Evolutionary conservation across 1,140 invertebrate species (phyloP), one percentile per base, ranked within the genome.

Genomic region (Heliconius melpomene): DNA sequence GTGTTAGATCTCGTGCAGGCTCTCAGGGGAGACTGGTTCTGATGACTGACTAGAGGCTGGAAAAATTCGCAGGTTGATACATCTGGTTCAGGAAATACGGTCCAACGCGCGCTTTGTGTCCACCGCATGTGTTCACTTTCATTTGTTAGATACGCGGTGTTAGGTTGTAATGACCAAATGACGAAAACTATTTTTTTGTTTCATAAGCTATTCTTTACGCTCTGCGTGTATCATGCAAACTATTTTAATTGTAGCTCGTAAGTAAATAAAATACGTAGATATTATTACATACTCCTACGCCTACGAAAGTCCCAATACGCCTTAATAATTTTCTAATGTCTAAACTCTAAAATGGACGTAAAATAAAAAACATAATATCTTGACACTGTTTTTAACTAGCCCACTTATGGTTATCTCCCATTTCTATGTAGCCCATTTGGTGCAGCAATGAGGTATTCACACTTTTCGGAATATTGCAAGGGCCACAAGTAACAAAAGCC

Each of bases 91-190:
- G 92, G 92, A 94, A 86, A 50, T 79, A 93, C 88, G 92, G 83
- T 93, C 81, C 81, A 89, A 85, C 89, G 91, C 88, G 82, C 85
- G 40, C 88, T 90, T 93, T 94, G 88, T 94, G 87, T 91, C 66
- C 81, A 82, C 77, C 86, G 75, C 72, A 75, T 83, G 85, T 86
- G 83, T 89, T 90, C 89, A 88, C 87, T 93, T 91, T 93, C 88
- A 87, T 85, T 81, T 57, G 78, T 79, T 79, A 80, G 75, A 81
- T 79, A 80, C 74, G 79, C 71, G 60, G 57, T 29, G 71, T 79
- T 52, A 80, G 60, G 60, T 60, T 79, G 60, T 82, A 79, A 82
- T 83, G 77, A 72, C 32, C 72, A 76, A 77, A 80, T 82, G 77
- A 75, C 20, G 71, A 80, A 83, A 82, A 73, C 75, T 78, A 79